Evolutionary conservation across 92 coral and sea anemone genomes (phyloP), one percentile per base, ranked within the genome.

Genomic region (Montipora capitata): DNA sequence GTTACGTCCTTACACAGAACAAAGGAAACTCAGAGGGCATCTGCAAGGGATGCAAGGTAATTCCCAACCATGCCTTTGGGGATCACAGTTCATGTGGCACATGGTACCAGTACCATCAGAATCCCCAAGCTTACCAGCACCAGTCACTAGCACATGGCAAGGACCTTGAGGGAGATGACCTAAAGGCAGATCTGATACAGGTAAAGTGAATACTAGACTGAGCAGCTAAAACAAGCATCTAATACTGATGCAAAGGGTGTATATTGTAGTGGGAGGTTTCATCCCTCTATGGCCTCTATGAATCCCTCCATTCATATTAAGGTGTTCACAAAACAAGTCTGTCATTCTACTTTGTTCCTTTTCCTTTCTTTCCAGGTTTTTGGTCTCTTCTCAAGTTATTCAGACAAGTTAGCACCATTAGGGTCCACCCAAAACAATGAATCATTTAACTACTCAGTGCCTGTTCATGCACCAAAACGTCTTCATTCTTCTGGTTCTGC

Each of bases 401-500:
- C 91, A 3, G 81, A 87, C 80, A 79, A 87, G 49, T 75, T 79
- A 12, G 91, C 91, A 40, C 89, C 89, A 11, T 41, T 86, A 15
- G 91, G 91, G 15, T 79, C 91, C 27, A 87, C 91, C 43, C 91
- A 87, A 43, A 59, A 54, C 59, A 87, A 87, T 80, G 91, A 87
- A 56, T 40, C 75, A 0, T 45, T 87, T 1, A 87, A 87, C 58
- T 71, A 87, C 72, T 56, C 80, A 48, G 70, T 87, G 54, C 16
- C 81, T 41, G 86, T 72, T 18, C 81, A 40, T 59, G 91, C 91
- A 35, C 91, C 91, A 7, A 87, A 87, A 42, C 43, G 85, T 15
- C 40, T 79, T 48, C 91, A 87, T 65, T 87, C 68, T 51, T 66
- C 79, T 42, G 86, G 91, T 12, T 87, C 74, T 40, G 80, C 40